Conservation (phyloP, 2,113 vertebrate species). For the Psettodes erumei region DNA sequence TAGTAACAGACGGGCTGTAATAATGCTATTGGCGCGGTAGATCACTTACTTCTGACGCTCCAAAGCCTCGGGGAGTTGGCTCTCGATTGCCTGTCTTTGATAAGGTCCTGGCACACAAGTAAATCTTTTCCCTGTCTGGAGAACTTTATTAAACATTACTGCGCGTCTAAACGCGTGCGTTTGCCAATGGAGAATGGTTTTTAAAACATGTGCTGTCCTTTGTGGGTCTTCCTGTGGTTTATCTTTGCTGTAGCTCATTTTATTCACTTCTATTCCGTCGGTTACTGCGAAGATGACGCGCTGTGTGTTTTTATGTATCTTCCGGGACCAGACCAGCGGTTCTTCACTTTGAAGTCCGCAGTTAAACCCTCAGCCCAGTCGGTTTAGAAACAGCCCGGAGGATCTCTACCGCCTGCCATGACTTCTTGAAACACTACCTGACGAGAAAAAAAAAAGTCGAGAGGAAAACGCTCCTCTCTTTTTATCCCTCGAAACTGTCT, state of each 20-base stretch:
- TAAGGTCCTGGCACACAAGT: conserved; percentile 93
- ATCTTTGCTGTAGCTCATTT: neutral
- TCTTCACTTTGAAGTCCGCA: conserved; percentile 91
- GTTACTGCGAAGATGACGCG: conserved; percentile 24
- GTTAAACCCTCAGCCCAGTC: conserved; percentile 89
- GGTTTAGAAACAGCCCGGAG: conserved; percentile 87
- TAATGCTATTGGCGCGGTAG: conserved; percentile 87
- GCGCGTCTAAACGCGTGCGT: neutral
- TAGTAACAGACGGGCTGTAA: conserved; percentile 81
- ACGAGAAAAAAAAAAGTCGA: conserved; percentile 54
- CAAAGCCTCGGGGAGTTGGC: conserved; percentile 89
- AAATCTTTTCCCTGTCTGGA: conserved; percentile 59
- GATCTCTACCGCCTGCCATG: conserved; percentile 81
- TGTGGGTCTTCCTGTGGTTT: neutral
- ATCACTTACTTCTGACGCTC: conserved; percentile 88
- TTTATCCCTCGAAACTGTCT: conserved; percentile 5
- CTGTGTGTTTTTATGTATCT: conserved; percentile 84
- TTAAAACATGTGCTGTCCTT: fast-evolving
- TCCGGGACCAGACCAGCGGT: conserved; percentile 89
- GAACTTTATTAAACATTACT: conserved; percentile 17
- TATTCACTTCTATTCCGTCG: conserved; percentile 7
- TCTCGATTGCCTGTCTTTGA: conserved; percentile 90
- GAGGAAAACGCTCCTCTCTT: conserved; percentile 20
- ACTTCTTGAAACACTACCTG: conserved; percentile 81
- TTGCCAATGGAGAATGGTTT: fast-evolving